phyloP scores from a whole-genome alignment of 2,113 vertebrate genomes.

The Illadopsis cleaveri region DNA sequence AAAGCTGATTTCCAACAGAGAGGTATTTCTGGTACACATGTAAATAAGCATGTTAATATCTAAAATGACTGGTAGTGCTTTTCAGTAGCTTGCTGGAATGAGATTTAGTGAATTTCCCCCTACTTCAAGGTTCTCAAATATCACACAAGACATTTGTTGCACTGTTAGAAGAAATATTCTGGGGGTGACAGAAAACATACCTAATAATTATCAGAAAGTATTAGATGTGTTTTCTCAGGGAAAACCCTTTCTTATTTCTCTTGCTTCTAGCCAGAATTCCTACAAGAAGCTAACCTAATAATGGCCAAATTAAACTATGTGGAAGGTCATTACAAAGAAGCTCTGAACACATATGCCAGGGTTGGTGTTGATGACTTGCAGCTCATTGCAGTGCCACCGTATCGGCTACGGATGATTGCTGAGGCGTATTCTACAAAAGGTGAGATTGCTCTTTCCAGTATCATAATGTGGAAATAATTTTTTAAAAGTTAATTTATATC shows the following conservation, averaged over 20 bases:
- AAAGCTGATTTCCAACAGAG: not conserved
- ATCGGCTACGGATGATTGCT: slow-evolving; percentile 91
- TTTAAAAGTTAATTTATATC: not conserved
- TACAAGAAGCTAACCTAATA: slow-evolving; percentile 90
- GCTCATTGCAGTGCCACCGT: slow-evolving; percentile 84
- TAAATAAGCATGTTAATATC: not conserved
- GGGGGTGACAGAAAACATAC: not conserved
- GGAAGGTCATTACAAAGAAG: slow-evolving; percentile 90
- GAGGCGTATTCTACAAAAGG: slow-evolving; percentile 96
- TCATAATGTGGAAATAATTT: not conserved
- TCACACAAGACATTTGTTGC: not conserved
- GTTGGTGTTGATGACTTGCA: slow-evolving; percentile 89
- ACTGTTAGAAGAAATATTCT: not conserved
- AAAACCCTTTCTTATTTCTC: not conserved
- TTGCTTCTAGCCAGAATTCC: slow-evolving; percentile 86
- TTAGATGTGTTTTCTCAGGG: not conserved
- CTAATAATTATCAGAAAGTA: not conserved
- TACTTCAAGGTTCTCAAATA: not conserved
- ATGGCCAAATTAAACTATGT: slow-evolving; percentile 95
- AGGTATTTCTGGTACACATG: not conserved
- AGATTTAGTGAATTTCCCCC: not conserved
- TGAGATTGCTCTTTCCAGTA: slow-evolving; percentile 34
- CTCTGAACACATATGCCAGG: slow-evolving; percentile 82
- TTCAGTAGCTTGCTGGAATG: not conserved
- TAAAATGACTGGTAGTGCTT: not conserved